Conservation (phyloP, 2,888 invertebrate genomes). For the Plagiodera versicolora region DNA sequence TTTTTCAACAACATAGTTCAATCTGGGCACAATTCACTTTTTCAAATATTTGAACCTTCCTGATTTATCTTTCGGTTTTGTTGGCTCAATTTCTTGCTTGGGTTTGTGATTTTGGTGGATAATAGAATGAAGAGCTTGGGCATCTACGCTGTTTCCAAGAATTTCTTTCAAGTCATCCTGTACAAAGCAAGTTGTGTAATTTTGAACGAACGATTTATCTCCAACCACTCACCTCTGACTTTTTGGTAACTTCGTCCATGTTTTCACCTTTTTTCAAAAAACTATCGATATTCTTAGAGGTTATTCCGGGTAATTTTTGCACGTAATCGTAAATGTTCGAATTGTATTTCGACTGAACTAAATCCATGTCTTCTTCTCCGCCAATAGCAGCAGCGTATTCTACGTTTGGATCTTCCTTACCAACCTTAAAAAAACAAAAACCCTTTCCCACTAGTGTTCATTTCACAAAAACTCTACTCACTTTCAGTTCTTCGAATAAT, state of each 20-base stretch:
- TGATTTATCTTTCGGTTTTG: constrained; percentile 33
- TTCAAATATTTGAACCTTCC: constrained; percentile 5
- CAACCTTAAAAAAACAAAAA: constrained; percentile 61
- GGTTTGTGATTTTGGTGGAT: constrained; percentile 68
- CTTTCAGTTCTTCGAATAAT: constrained; percentile 92
- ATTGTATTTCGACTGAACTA: constrained; percentile 60
- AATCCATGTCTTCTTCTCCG: constrained; percentile 62
- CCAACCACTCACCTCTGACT: constrained; percentile 39
- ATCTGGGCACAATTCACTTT: neutral
- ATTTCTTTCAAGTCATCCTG: constrained; percentile 71
- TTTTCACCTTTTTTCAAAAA: constrained; percentile 72
- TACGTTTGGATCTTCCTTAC: constrained; percentile 78
- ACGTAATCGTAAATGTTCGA: constrained; percentile 64
- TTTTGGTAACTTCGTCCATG: constrained; percentile 46
- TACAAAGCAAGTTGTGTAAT: constrained; percentile 32
- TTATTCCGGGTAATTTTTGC: constrained; percentile 88
- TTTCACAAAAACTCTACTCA: constrained; percentile 48
- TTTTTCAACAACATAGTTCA: neutral
- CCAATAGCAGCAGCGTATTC: constrained; percentile 73
- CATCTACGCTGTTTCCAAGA: constrained; percentile 72
- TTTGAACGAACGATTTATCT: neutral
- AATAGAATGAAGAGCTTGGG: constrained; percentile 68
- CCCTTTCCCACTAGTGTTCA: too few relatives aligned
- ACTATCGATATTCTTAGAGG: constrained; percentile 78
- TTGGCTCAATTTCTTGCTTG: constrained; percentile 53